Percentiles rank a stretch among this genome's conserved stretches.
phyloP scores from a whole-genome alignment of 2,888 invertebrate genomes.

The Eristalinus sepulchralis region DNA sequence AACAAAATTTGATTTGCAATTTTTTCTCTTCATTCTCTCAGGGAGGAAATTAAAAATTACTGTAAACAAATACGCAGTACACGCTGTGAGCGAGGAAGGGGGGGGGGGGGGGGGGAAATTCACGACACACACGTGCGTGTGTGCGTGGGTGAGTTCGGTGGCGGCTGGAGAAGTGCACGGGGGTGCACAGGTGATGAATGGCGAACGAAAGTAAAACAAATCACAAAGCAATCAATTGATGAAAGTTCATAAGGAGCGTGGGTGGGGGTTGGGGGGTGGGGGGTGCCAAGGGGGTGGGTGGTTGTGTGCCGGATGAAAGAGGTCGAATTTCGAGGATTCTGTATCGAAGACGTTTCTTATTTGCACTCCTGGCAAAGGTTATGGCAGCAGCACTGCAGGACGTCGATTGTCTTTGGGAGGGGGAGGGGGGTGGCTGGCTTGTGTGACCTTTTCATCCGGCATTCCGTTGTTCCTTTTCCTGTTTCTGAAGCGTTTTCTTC shows the following conservation, averaged over 20 bases:
- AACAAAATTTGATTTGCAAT: too few relatives aligned
- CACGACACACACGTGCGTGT: too few relatives aligned
- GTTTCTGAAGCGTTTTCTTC: not conserved
- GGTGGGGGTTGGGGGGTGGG: not conserved
- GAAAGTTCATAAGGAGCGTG: slow-evolving; percentile 4
- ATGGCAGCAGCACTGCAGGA: slow-evolving; percentile 16
- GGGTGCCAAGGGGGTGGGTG: not conserved
- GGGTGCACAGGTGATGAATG: not conserved
- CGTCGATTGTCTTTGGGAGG: slow-evolving; percentile 22
- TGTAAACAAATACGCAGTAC: slow-evolving; percentile 17
- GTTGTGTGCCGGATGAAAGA: too few relatives aligned
- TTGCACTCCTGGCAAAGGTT: not conserved
- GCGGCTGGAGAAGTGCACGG: too few relatives aligned
- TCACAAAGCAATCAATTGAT: slow-evolving; percentile 26
- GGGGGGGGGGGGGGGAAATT: not conserved
- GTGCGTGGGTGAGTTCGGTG: too few relatives aligned
- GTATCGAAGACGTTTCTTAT: not conserved
- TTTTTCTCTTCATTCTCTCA: not conserved
- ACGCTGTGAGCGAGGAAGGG: slow-evolving; percentile 11
- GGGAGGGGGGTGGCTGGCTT: too few relatives aligned
- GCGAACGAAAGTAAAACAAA: slow-evolving; percentile 2
- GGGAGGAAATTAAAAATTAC: slow-evolving; percentile 45
- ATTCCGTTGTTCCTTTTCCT: not conserved
- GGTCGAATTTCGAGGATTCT: too few relatives aligned
- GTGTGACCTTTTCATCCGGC: not conserved